Base-by-base conservation (phyloP, 2,888 invertebrate genomes). In the Arctia plantaginis region DNA sequence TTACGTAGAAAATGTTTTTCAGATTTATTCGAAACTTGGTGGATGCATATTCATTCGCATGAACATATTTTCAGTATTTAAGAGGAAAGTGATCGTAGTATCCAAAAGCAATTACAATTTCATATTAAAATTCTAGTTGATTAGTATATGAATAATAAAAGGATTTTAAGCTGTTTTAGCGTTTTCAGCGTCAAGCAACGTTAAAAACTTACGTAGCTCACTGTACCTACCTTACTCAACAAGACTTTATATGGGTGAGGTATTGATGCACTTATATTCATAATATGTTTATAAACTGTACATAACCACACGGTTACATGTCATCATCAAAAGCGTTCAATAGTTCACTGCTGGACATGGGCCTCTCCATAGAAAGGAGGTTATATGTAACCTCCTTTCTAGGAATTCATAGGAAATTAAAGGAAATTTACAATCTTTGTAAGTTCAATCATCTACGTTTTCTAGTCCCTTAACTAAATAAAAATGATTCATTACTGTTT, bases 291-390 rank as follows among this genome's bases (percentile, higher is more conserved):
- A 44, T 67, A n/a, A 66, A 67, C 62, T 23, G 55, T 55, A 66
- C 55, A 66, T 55, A 33, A 27, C 41, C 66, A 13, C 66, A 69
- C 73, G 69, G 73, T 73, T 65, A 69, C 73, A 1, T 44, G 15
- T 12, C n/a, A n/a, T n/a, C n/a, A n/a, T n/a, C n/a, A n/a, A n/a
- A n/a, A n/a, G n/a, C n/a, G n/a, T n/a, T n/a, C n/a, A n/a, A n/a
- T n/a, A n/a, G n/a, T n/a, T n/a, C n/a, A n/a, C n/a, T n/a, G n/a
- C n/a, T n/a, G n/a, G n/a, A n/a, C n/a, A n/a, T n/a, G n/a, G n/a
- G n/a, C n/a, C n/a, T n/a, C n/a, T n/a, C n/a, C n/a, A n/a, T n/a
- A n/a, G n/a, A n/a, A n/a, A n/a, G n/a, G n/a, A n/a, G n/a, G n/a
- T n/a, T n/a, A n/a, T n/a, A n/a, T n/a, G n/a, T n/a, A n/a, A n/a